Evolutionary conservation across 1,140 invertebrate genomes (phyloP), one percentile per base, ranked within the genome.

Genomic region (Drosophila bocqueti): DNA sequence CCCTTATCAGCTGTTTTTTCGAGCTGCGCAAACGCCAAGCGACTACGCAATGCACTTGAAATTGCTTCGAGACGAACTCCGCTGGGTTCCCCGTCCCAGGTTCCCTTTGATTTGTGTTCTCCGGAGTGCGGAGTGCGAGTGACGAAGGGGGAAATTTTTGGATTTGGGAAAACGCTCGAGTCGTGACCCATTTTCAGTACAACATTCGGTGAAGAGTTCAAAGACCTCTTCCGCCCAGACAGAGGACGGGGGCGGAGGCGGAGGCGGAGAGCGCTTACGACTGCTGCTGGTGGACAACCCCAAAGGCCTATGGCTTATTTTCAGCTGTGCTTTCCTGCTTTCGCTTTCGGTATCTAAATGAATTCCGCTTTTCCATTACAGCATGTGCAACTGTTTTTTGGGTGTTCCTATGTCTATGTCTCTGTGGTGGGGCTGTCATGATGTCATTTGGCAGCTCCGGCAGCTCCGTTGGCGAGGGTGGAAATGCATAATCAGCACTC

Each of bases 1-100:
- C 63, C 64, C 13, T 58, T 11, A 81, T 60, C 76, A 78, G 68
- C 76, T 83, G 83, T 81, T 85, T 29, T 21, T 26, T 68, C 4
- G 36, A 50, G 72, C 59, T 86, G 84, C 84, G 84, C 84, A 87
- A 81, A 87, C 84, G 80, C 84, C 58, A 71, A 58, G 68, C 80
- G 84, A 87, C 84, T 83, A 83, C 83, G 80, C 84, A 87, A 83
- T 72, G 75, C 72, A 81, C 80, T 89, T 83, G 66, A 80, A 81
- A 83, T 89, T 84, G 84, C 68, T 81, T 89, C 52, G 46, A 29
- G 46, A 26, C 40, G 40, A 63, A 57, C 59, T 61, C 31, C 45
- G 54, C 54, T 61, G 58, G 21, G 69, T 58, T 40, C 18, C 11
- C 43, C 18, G 18, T 52, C 59, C 49, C 52, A 21, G 13, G 34